Base-by-base conservation (phyloP, 1,140 invertebrate species). In the Plodia interpunctella region DNA sequence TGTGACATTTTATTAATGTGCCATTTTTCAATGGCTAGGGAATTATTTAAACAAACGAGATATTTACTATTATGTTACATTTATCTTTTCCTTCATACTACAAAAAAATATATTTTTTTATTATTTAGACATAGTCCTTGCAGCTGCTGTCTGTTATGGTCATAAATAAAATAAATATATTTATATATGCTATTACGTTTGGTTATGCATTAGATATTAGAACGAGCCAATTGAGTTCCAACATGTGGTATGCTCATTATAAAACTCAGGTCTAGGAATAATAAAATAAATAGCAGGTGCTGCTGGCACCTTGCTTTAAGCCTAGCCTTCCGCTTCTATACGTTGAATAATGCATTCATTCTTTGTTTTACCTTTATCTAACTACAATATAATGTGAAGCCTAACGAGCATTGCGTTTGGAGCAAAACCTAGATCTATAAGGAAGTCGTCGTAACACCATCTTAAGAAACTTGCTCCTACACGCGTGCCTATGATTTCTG, bases 321-420 rank as follows among this genome's bases (percentile, higher is more conserved):
- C 62, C 59, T 66, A 72, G 68, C 75, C 78, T 83, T 84, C 81
- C 77, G 77, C 68, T 74, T 76, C 66, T 76, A 66, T 74, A 63
- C 56, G 67, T 65, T 73, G 64, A 78, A 75, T 83, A 73, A 78
- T 76, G 76, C 76, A 83, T 83, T 72, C 70, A 74, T 68, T 74
- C 60, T 65, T 78, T 78, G 74, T 80, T 67, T 72, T 59, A 61
- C 70, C 60, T 68, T 65, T 67, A 62, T 67, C 64, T 76, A 65
- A n/a, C n/a, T n/a, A 63, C 21, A 28, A 15, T 30, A 28, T 6
- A 51, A 51, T 50, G 57, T 35, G 28, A 17, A 51, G 28, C 49
- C 54, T 66, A 62, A 58, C 49, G 13, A 49, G 60, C 53, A 55
- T 20, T 49, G 13, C 35, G 53, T 44, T 57, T 50, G 18, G 30